Conservation (phyloP, 2,797 vertebrate genomes). For the Cyprinella venusta region DNA sequence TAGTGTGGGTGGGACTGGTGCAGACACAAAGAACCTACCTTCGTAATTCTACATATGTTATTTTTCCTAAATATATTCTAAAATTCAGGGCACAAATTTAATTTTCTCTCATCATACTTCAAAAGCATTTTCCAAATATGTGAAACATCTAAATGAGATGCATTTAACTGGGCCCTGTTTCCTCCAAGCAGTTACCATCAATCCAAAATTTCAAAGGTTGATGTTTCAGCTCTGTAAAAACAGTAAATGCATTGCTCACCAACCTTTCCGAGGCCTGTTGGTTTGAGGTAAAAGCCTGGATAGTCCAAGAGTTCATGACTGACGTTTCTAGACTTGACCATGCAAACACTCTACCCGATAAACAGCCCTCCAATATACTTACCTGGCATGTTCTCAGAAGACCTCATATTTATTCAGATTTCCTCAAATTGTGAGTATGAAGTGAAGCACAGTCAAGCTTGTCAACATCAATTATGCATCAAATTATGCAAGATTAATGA, state of each 20-base stretch:
- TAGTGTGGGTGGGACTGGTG: constrained; percentile 78
- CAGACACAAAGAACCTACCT: constrained; percentile 91
- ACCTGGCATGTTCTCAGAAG: constrained; percentile 82
- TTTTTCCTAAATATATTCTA: neutral
- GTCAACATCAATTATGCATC: constrained; percentile 37
- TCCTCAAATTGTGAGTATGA: neutral
- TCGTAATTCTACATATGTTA: constrained; percentile 58
- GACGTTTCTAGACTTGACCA: constrained; percentile 75
- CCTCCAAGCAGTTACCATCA: constrained; percentile 87
- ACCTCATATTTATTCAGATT: constrained; percentile 83
- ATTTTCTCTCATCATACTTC: neutral
- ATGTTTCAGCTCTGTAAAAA: constrained; percentile 76
- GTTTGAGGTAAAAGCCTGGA: constrained; percentile 90
- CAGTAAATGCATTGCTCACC: constrained; percentile 80
- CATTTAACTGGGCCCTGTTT: constrained; percentile 49
- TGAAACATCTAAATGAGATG: neutral
- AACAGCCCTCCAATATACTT: constrained; percentile 78
- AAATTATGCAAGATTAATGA: constrained; percentile 29
- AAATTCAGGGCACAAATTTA: neutral
- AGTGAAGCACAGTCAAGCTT: neutral
- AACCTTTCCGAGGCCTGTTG: constrained; percentile 90
- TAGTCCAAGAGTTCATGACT: constrained; percentile 82
- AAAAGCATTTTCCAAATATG: neutral
- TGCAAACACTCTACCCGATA: constrained; percentile 63
- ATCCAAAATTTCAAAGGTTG: constrained; percentile 89